These are phyloP conservation scores for Clarias magur DNA, from an alignment of 2,113 vertebrate genomes.

Conservation along the genomic window DNA sequence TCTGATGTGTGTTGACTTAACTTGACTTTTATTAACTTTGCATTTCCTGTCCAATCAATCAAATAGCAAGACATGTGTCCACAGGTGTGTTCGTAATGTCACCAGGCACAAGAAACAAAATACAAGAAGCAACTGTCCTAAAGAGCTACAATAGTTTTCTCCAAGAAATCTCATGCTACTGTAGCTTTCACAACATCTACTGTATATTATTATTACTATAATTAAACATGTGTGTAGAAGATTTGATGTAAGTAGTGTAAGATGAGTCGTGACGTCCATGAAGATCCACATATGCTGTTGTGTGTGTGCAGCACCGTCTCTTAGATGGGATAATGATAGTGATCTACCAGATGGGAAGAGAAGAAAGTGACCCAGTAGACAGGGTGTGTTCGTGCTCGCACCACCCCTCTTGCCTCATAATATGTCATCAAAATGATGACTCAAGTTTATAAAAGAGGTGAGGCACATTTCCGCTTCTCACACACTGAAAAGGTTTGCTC, in stretches of 20 bases:
- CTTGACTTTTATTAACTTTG: not conserved
- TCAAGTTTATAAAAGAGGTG: slow-evolving; percentile 47
- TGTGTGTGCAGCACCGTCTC: not conserved
- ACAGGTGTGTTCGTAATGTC: not conserved
- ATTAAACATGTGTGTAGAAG: slow-evolving; percentile 10
- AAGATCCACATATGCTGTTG: slow-evolving; percentile 10
- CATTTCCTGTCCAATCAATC: slow-evolving; percentile 9
- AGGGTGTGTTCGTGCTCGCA: slow-evolving; percentile 38
- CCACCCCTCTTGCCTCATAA: slow-evolving; percentile 43
- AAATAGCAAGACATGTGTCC: not conserved
- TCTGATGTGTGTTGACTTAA: slow-evolving; percentile 17
- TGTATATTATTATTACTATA: not conserved
- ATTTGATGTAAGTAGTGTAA: not conserved
- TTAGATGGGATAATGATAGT: slow-evolving; percentile 18
- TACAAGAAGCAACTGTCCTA: not conserved
- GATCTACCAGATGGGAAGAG: slow-evolving; percentile 22
- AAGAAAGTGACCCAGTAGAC: slow-evolving; percentile 18
- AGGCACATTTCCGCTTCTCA: slow-evolving; percentile 4
- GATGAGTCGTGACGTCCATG: slow-evolving; percentile 23
- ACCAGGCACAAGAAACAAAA: not conserved
- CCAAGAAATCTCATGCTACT: not conserved
- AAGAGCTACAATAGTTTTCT: not conserved
- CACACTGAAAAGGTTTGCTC: not conserved
- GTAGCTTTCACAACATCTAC: not conserved
- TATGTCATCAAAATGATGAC: slow-evolving; percentile 40